Percentiles rank a stretch among this genome's conserved stretches.
phyloP scores from a whole-genome alignment of 37 sponge, comb jelly and placozoan species.

The Ianthella basta region DNA sequence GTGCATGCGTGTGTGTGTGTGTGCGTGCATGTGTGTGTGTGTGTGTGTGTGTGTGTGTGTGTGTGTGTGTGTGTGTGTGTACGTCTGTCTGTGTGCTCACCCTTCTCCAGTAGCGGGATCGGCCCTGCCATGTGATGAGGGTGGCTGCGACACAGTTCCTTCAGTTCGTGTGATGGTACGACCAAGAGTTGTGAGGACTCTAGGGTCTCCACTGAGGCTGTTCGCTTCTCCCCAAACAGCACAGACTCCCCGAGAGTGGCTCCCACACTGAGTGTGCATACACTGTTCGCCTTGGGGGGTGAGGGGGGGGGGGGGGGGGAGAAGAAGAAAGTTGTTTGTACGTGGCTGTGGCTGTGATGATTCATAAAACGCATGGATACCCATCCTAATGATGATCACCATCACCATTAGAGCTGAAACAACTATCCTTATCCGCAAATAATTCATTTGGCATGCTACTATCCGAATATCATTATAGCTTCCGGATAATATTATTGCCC shows the following conservation, averaged over 20 bases:
- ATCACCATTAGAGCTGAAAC: too few relatives aligned
- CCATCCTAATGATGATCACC: too few relatives aligned
- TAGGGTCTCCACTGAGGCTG: conserved; percentile 1
- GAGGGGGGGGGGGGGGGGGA: background rate
- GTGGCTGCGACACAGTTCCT: background rate
- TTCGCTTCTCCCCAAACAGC: conserved; percentile 48
- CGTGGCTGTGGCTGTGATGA: too few relatives aligned
- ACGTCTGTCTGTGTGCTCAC: too few relatives aligned
- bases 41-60: conserved; percentile 23
- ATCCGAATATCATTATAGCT: too few relatives aligned
- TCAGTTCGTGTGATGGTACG: background rate
- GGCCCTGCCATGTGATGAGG: too few relatives aligned
- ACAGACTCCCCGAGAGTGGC: conserved; percentile 75
- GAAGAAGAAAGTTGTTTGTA: background rate
- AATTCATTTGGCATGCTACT: too few relatives aligned
- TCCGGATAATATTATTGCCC: too few relatives aligned
- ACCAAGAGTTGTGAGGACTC: conserved; percentile 22
- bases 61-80: background rate
- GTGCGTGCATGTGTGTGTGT: conserved; percentile 21
- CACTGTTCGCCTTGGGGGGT: conserved; percentile 35
- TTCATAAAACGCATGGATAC: too few relatives aligned
- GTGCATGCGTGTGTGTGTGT: conserved; percentile 21
- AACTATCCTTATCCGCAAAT: too few relatives aligned
- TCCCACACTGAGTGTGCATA: conserved; percentile 59
- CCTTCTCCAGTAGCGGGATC: too few relatives aligned